phyloP scores from a whole-genome alignment of 2,113 vertebrate species.

The Gambusia affinis region DNA sequence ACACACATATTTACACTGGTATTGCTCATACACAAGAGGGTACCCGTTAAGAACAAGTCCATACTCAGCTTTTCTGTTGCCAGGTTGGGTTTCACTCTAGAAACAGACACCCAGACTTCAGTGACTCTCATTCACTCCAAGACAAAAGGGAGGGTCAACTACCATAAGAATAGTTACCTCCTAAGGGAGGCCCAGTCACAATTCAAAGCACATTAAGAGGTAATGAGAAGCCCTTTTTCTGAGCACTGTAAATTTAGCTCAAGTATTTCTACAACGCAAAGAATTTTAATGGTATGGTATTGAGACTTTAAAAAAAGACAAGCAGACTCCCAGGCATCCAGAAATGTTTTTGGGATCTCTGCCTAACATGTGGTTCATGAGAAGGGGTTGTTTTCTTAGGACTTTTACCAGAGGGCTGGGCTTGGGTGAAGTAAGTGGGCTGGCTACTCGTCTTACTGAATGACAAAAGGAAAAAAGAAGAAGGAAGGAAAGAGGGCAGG shows the following conservation, averaged over 20 bases:
- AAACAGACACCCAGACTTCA: constrained; percentile 23
- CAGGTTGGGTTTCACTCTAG: constrained; percentile 15
- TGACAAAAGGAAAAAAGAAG: constrained; percentile 27
- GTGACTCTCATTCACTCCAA: constrained; percentile 4
- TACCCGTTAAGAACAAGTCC: constrained; percentile 11
- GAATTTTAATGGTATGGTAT: constrained; percentile 71
- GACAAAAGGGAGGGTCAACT: constrained; percentile 33
- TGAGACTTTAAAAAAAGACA: constrained; percentile 29
- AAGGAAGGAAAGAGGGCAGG: constrained; percentile 37
- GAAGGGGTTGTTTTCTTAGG: constrained; percentile 65
- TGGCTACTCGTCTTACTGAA: constrained; percentile 45
- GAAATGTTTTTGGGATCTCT: constrained; percentile 65
- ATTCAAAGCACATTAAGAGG: constrained; percentile 6
- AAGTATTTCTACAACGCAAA: constrained; percentile 57
- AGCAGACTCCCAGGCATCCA: constrained; percentile 51
- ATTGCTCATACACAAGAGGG: not conserved
- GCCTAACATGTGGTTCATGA: constrained; percentile 51
- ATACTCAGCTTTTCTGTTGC: constrained; percentile 5
- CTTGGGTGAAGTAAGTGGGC: constrained; percentile 45
- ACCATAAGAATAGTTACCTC: not conserved
- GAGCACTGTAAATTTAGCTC: constrained; percentile 21
- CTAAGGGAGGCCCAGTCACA: constrained; percentile 10
- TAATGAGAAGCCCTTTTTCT: constrained; percentile 7
- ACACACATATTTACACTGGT: not conserved
- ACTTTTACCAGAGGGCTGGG: constrained; percentile 57